Evolutionary conservation across 2,797 vertebrate species (phyloP).

Genomic region (Serranus cabrilla): DNA sequence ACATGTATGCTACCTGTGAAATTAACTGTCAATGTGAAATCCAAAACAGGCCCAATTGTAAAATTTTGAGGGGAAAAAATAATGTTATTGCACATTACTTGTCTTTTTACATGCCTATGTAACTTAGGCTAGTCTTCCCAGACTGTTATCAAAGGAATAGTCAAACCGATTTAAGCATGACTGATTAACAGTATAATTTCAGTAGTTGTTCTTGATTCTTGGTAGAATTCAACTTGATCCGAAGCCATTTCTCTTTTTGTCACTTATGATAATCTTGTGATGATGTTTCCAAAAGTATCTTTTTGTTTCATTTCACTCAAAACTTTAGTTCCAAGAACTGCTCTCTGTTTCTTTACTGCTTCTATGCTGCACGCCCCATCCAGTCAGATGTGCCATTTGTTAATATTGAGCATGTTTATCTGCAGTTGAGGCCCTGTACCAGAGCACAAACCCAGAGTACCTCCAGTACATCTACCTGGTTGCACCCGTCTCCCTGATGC

Average conservation of each 20-base stretch:
- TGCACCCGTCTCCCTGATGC: conserved; percentile 96
- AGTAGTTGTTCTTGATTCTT: background rate
- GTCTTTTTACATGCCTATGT: background rate
- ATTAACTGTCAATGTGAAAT: background rate
- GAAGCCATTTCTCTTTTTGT: background rate
- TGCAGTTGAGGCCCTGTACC: conserved; percentile 83
- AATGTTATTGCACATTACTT: background rate
- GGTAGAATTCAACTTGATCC: background rate
- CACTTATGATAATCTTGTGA: background rate
- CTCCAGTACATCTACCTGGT: conserved; percentile 98
- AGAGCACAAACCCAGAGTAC: conserved; percentile 92
- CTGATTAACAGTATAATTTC: background rate
- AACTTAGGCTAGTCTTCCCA: background rate
- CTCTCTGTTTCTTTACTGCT: background rate
- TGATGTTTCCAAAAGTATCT: background rate
- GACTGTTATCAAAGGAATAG: background rate
- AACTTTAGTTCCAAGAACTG: no score
- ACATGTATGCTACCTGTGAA: background rate
- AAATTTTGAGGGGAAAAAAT: background rate
- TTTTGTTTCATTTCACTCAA: background rate
- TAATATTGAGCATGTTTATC: conserved; percentile 76
- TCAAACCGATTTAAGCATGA: background rate
- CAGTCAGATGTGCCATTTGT: background rate
- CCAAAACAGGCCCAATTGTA: background rate
- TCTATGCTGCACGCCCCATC: background rate